phyloP scores from a whole-genome alignment of 2,113 vertebrate species.

The Petroica traversi region DNA sequence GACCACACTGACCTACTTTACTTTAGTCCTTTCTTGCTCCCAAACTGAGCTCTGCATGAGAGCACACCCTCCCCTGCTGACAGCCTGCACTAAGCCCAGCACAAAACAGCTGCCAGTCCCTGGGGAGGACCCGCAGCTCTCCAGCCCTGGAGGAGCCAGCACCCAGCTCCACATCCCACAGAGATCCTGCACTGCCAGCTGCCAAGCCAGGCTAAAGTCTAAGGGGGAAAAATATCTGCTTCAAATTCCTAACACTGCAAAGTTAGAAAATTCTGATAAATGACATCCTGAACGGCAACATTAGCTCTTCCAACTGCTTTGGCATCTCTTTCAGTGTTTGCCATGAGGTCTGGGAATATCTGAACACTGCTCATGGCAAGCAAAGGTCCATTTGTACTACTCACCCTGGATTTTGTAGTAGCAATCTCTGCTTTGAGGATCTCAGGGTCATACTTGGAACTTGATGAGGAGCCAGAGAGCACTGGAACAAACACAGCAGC shows the following conservation, averaged over 20 bases:
- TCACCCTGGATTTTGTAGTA: constrained; percentile 95
- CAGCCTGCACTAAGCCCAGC: not conserved
- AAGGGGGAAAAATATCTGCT: not conserved
- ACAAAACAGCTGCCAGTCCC: constrained; percentile 25
- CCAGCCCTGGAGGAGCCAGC: not conserved
- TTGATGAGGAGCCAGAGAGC: constrained; percentile 91
- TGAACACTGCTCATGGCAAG: not conserved
- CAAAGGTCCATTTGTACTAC: not conserved
- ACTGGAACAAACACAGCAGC: constrained; percentile 75
- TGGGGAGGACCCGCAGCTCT: not conserved
- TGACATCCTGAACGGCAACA: not conserved
- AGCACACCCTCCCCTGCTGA: not conserved
- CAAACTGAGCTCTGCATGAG: not conserved
- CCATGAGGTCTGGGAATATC: not conserved
- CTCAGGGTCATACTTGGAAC: constrained; percentile 97
- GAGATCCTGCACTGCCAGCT: not conserved
- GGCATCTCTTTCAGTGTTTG: not conserved
- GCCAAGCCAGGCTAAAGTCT: not conserved
- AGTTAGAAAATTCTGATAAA: not conserved
- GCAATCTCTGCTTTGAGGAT: constrained; percentile 98
- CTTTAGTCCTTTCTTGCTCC: constrained; percentile 21
- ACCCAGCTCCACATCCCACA: not conserved
- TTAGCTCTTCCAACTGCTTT: not conserved
- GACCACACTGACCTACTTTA: constrained; percentile 48
- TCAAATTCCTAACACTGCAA: not conserved